A percentile compares a stretch with the other conserved stretches of the same genome.
These are phyloP conservation scores for Cephus sareptanus DNA, from an alignment of 2,888 invertebrate genomes.

Conservation along the genomic window DNA sequence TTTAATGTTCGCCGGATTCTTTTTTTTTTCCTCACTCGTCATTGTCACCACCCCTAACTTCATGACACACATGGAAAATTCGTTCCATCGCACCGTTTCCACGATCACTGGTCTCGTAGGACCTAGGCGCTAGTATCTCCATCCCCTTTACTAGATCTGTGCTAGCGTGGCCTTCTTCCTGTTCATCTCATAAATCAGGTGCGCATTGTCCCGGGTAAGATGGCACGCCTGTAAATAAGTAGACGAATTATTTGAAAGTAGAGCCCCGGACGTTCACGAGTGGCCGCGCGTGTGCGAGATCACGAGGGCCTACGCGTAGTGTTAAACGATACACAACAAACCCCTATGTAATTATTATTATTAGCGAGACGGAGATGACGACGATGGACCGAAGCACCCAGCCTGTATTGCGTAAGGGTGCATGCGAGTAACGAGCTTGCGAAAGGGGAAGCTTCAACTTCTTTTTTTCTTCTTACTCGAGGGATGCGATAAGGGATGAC, in stretches of 20 bases:
- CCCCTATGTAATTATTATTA: not conserved
- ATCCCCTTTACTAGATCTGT: not conserved
- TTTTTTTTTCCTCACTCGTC: not conserved
- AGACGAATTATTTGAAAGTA: constrained; percentile 37
- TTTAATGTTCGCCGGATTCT: not conserved
- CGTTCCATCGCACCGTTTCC: not conserved
- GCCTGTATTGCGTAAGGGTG: not conserved
- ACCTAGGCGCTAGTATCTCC: not conserved
- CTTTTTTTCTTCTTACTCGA: constrained; percentile 10
- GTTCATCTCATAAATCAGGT: not conserved
- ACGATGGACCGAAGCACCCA: not conserved
- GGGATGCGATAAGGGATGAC: not conserved
- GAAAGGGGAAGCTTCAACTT: constrained; percentile 6
- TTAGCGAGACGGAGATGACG: not conserved
- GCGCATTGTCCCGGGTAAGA: constrained; percentile 12
- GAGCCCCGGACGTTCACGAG: constrained; percentile 2
- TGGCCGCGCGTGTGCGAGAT: constrained; percentile 27
- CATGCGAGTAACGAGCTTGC: not conserved
- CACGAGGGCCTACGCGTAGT: not conserved
- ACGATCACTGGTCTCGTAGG: not conserved
- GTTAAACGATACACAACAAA: not conserved
- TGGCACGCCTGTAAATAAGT: constrained; percentile 37
- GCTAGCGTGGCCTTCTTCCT: not conserved
- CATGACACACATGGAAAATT: not conserved
- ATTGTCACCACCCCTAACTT: not conserved